Evolutionary conservation across 2,888 invertebrate species (phyloP).

Genomic region (Tuta absoluta): DNA sequence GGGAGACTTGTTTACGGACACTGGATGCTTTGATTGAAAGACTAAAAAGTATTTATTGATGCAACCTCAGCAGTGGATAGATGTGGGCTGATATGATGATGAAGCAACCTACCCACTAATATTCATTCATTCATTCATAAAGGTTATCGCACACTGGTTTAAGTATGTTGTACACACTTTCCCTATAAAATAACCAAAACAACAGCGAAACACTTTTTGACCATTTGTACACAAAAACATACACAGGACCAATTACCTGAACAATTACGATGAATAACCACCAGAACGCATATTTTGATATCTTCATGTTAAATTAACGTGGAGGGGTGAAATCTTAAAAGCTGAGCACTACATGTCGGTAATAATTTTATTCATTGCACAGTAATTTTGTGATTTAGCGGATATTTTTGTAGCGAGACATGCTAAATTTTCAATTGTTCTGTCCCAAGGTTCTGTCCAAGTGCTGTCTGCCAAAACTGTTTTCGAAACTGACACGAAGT

Average conservation of each 20-base stretch:
- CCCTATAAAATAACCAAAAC: neutral
- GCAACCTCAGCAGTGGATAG: too few relatives aligned
- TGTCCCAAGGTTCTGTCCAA: too few relatives aligned
- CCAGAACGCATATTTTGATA: slow-evolving; percentile 3
- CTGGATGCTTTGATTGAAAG: too few relatives aligned
- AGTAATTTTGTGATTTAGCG: neutral
- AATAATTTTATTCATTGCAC: neutral
- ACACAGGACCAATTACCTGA: neutral
- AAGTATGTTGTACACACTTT: neutral
- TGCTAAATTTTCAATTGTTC: slow-evolving; percentile 11
- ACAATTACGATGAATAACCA: neutral
- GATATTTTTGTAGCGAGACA: neutral
- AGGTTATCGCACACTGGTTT: neutral
- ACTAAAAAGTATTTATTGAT: too few relatives aligned
- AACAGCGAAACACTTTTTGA: neutral
- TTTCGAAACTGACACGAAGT: slow-evolving; percentile 9
- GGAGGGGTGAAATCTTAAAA: neutral
- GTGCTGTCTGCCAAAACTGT: neutral
- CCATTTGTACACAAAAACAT: too few relatives aligned
- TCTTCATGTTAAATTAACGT: neutral
- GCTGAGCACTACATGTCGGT: slow-evolving; percentile 15
- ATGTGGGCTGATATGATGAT: too few relatives aligned
- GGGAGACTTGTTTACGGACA: too few relatives aligned
- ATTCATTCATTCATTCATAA: slow-evolving; percentile 5
- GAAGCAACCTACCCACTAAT: neutral